Evolutionary conservation across 2,797 vertebrate genomes (phyloP).

Genomic region (Gadopsis bispinosus): DNA sequence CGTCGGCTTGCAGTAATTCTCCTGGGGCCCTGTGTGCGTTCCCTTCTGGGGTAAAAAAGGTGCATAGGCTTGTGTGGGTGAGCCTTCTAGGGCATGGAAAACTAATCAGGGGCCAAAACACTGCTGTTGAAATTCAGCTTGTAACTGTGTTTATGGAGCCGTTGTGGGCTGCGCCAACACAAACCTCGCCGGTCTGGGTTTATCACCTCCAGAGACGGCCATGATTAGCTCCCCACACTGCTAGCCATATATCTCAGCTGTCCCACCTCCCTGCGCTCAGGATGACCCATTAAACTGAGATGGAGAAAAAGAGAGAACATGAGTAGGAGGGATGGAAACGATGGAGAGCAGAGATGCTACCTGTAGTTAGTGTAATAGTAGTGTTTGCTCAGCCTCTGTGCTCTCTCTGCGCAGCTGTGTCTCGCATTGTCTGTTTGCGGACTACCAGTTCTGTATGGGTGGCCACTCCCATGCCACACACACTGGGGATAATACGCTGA

Average conservation of each 20-base stretch:
- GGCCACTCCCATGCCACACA: conserved; percentile 72
- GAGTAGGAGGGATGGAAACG: conserved; percentile 64
- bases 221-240: conserved; percentile 73
- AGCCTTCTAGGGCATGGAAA: conserved; percentile 60
- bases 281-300: conserved; percentile 78
- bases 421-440: conserved; percentile 62
- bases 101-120: conserved; percentile 72
- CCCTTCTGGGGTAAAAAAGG: conserved; percentile 39
- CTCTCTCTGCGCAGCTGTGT: conserved; percentile 50
- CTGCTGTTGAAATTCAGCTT: conserved; percentile 73
- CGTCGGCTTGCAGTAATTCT: conserved; percentile 41
- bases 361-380: conserved; percentile 74
- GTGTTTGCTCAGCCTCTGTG: conserved; percentile 73
- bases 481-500: conserved; percentile 42
- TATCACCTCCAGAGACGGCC: conserved; percentile 78
- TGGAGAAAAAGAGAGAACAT: conserved; percentile 59
- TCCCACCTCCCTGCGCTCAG: conserved; percentile 55
- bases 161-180: conserved; percentile 67
- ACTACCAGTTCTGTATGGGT: conserved; percentile 61
- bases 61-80: conserved; percentile 35
- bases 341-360: conserved; percentile 68
- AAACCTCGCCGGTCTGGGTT: conserved; percentile 69
- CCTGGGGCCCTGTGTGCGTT: conserved; percentile 45
- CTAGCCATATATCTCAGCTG: conserved; percentile 72
- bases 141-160: conserved; percentile 75